Conservation (phyloP, 2,113 vertebrate species). For the Clinocottus analis region DNA sequence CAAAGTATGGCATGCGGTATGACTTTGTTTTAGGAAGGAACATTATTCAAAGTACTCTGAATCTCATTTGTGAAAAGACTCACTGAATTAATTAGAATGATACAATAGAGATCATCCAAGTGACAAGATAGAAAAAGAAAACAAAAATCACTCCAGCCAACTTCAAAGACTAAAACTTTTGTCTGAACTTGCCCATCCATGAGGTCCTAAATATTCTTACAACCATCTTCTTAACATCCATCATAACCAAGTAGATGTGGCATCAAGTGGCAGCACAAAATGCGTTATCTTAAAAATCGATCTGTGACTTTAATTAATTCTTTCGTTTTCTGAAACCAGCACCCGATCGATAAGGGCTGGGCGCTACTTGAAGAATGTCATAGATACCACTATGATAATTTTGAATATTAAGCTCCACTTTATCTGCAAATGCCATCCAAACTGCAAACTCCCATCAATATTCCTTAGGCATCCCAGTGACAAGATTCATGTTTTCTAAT, state of each 20-base stretch:
- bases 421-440: constrained; percentile 75
- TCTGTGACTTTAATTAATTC: constrained; percentile 76
- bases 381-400: constrained; percentile 76
- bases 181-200: constrained; percentile 36
- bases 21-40: constrained; percentile 38
- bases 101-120: constrained; percentile 35
- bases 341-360: constrained; percentile 66
- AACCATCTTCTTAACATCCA: constrained; percentile 68
- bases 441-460: constrained; percentile 66
- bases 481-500: constrained; percentile 81
- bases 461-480: constrained; percentile 66
- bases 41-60: constrained; percentile 51
- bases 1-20: constrained; percentile 42
- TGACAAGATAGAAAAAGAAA: constrained; percentile 24
- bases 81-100: constrained; percentile 45
- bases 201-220: constrained; percentile 51
- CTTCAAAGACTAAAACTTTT: constrained; percentile 45
- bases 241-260: constrained; percentile 62
- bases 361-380: constrained; percentile 69
- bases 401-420: constrained; percentile 77
- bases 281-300: constrained; percentile 76
- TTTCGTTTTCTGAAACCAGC: constrained; percentile 70
- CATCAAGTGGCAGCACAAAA: constrained; percentile 67
- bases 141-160: constrained; percentile 33
- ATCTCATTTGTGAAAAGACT: constrained; percentile 50